phyloP scores from a whole-genome alignment of 2,888 invertebrate species.

The Polyommatus icarus region DNA sequence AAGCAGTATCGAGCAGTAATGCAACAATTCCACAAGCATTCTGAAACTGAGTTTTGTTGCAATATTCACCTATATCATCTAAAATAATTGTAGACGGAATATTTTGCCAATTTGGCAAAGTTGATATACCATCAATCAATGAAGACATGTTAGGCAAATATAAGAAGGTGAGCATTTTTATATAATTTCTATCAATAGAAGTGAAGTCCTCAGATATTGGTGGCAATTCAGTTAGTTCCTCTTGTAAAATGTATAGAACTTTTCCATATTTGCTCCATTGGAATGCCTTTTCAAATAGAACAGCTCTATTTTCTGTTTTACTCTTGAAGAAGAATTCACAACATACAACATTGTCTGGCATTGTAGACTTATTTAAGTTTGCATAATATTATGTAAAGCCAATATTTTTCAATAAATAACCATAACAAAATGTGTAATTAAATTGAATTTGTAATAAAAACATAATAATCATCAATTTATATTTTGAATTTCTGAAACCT shows the following conservation, averaged over 20 bases:
- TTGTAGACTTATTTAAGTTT: conserved; percentile 26
- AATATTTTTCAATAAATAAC: not conserved
- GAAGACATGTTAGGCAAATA: conserved; percentile 60
- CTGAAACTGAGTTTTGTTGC: conserved; percentile 53
- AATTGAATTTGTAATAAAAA: not conserved
- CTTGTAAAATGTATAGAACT: conserved; percentile 64
- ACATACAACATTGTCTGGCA: conserved; percentile 37
- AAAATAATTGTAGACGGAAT: conserved; percentile 65
- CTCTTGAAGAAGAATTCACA: conserved; percentile 56
- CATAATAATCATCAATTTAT: not conserved
- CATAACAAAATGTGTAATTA: not conserved
- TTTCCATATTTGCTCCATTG: conserved; percentile 58
- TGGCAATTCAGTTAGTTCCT: conserved; percentile 68
- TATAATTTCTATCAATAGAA: conserved; percentile 59
- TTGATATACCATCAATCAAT: conserved; percentile 61
- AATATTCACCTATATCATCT: conserved; percentile 62
- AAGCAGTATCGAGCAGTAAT: conserved; percentile 56
- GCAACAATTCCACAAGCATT: conserved; percentile 64
- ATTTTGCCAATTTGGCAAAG: conserved; percentile 64
- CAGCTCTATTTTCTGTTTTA: conserved; percentile 53
- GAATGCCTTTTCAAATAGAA: conserved; percentile 65
- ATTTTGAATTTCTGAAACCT: not conserved
- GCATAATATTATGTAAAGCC: not conserved
- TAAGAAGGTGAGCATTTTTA: conserved; percentile 72
- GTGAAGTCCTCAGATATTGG: conserved; percentile 62